These are phyloP conservation scores for Odobenus rosmarus DNA, from an alignment of 2,113 vertebrate genomes.

Conservation along the genomic window DNA sequence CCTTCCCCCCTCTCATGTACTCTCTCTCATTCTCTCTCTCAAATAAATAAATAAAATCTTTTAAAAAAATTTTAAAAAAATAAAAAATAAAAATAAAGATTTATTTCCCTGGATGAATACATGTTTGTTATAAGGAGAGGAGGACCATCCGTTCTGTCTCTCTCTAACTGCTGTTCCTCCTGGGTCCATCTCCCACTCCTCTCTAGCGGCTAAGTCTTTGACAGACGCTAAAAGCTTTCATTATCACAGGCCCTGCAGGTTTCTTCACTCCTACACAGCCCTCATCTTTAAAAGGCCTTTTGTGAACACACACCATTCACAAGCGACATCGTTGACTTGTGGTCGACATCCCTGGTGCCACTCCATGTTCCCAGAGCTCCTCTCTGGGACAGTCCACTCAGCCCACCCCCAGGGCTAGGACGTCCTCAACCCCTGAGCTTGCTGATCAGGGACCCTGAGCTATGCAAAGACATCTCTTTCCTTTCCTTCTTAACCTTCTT, in stretches of 20 bases:
- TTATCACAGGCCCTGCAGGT: neutral
- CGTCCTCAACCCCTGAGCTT: neutral
- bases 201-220: neutral
- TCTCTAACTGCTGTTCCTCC: neutral
- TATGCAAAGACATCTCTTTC: neutral
- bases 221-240: neutral
- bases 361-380: neutral
- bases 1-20: too few relatives aligned
- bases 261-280: neutral
- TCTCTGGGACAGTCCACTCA: neutral
- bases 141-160: neutral
- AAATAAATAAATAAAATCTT: too few relatives aligned
- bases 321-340: neutral
- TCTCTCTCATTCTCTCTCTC: too few relatives aligned
- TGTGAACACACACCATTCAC: neutral
- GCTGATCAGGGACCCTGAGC: neutral
- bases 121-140: neutral
- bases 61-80: too few relatives aligned
- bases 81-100: constrained; percentile 4
- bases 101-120: neutral
- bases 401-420: neutral
- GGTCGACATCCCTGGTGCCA: neutral
- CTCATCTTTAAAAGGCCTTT: neutral
- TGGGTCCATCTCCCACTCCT: neutral
- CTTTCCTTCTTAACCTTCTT: neutral